Evolutionary conservation across 2,888 invertebrate species (phyloP), one percentile per base, ranked within the genome.

Genomic region (Nebria brevicollis): DNA sequence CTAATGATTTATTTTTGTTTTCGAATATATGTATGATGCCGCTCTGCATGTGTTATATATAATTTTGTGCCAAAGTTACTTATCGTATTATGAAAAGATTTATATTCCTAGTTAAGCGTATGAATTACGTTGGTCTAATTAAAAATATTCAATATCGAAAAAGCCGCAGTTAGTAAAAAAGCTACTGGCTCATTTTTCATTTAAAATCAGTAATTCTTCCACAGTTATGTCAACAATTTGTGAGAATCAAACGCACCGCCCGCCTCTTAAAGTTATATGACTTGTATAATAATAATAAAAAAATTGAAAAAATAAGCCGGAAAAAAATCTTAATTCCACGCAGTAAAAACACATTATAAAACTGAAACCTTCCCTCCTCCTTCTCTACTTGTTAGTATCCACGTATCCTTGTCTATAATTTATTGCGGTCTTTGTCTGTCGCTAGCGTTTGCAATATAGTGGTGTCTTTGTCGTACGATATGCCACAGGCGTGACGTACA

Each of bases 331-430:
- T 80, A 80, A 80, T 80, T 80, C 75, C 43, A 80, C 72, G 54
- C 80, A 80, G 73, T 75, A 80, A 80, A 73, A 80, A 80, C 75
- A 80, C 81, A 82, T 81, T 83, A 86, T 85, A 85, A 86, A 86
- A 86, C 85, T 84, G 83, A 86, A 86, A 84, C 84, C 85, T 20
- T 20, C 20, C 20, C 20, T 20, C 20, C 20, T 20, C 20, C 20
- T 20, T 20, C 85, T 85, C 85, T 85, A 87, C 87, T 87, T 86
- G 87, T 88, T 87, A 87, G 87, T 86, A 75, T 70, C 85, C 85
- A 86, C 77, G 6, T 70, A 20, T 26, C 54, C 75, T 64, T 64
- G 15, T 54, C 70, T 34, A 7, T 41, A 42, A 25, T 34, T 34
- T 8, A n/a, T n/a, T 65, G 54, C 42, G 42, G 66, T 79, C 78